Evolutionary conservation across 2,113 vertebrate species (phyloP).

Genomic region (Phylloscopus whistleri): DNA sequence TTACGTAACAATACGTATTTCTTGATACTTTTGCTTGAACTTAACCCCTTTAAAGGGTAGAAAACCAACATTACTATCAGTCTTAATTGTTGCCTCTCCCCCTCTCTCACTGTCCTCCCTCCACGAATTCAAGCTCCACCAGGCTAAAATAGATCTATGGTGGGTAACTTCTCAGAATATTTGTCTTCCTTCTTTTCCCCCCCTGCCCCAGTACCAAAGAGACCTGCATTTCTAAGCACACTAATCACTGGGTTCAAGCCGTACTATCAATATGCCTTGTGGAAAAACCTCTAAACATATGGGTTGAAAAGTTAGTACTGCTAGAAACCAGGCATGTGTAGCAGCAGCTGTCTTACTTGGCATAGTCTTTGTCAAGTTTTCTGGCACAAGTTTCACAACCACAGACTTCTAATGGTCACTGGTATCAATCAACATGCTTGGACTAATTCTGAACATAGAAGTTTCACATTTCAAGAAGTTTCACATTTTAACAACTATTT

Average conservation of each 20-base stretch:
- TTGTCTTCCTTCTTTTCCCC: neutral
- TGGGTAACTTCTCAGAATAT: neutral
- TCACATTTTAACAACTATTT: conserved; percentile 67
- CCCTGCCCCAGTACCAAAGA: neutral
- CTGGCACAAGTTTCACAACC: conserved; percentile 37
- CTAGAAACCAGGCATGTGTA: conserved; percentile 44
- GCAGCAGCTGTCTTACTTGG: conserved; percentile 58
- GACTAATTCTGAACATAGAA: conserved; percentile 60
- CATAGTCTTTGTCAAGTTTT: conserved; percentile 44
- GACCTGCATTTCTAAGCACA: neutral
- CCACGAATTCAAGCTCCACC: neutral
- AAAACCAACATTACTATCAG: neutral
- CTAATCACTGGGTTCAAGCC: neutral
- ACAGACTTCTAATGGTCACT: conserved; percentile 25
- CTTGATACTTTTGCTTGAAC: neutral
- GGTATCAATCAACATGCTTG: conserved; percentile 47
- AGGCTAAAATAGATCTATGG: neutral
- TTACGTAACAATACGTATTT: neutral
- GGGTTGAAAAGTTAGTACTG: conserved; percentile 10
- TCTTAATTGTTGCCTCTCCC: neutral
- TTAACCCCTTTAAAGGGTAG: neutral
- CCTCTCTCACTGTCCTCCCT: neutral
- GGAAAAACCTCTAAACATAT: conserved; percentile 41
- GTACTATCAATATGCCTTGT: neutral
- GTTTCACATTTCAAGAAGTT: conserved; percentile 61